These are phyloP conservation scores for Cynaeus angustus DNA, from an alignment of 2,888 invertebrate genomes.

Conservation along the genomic window DNA sequence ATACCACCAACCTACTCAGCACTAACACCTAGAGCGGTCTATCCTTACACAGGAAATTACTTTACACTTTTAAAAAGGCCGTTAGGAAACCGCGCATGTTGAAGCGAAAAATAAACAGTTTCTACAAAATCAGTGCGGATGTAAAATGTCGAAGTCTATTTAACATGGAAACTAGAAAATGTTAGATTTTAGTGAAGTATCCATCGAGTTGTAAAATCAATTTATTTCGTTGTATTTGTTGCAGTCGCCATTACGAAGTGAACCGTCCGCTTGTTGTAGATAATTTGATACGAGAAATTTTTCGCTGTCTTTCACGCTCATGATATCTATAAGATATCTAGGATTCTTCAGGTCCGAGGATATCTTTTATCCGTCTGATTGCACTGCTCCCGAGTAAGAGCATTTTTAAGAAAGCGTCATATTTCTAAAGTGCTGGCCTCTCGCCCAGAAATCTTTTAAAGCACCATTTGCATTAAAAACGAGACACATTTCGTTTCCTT, in stretches of 20 bases:
- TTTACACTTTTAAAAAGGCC: conserved; percentile 48
- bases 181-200: not conserved
- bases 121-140: conserved; percentile 11
- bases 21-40: conserved; percentile 40
- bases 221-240: not conserved
- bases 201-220: not conserved
- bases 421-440: conserved; percentile 50
- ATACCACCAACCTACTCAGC: conserved; percentile 36
- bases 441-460: conserved; percentile 48
- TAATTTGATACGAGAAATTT: conserved; percentile 1
- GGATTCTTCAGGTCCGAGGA: conserved; percentile 27
- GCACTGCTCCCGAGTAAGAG: conserved; percentile 27
- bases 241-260: not conserved
- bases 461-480: conserved; percentile 53
- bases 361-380: conserved; percentile 35
- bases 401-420: conserved; percentile 40
- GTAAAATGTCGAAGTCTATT: not conserved
- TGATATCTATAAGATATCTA: conserved; percentile 26
- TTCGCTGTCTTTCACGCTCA: not conserved
- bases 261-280: not conserved
- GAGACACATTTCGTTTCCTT: conserved; percentile 44
- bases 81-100: conserved; percentile 18
- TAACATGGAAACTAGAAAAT: not conserved
- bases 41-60: conserved; percentile 52
- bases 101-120: conserved; percentile 21